A percentile compares a stretch with the other conserved stretches of the same genome.
Conservation (phyloP, 2,113 vertebrate genomes). For the Lichenostomus cassidix region DNA sequence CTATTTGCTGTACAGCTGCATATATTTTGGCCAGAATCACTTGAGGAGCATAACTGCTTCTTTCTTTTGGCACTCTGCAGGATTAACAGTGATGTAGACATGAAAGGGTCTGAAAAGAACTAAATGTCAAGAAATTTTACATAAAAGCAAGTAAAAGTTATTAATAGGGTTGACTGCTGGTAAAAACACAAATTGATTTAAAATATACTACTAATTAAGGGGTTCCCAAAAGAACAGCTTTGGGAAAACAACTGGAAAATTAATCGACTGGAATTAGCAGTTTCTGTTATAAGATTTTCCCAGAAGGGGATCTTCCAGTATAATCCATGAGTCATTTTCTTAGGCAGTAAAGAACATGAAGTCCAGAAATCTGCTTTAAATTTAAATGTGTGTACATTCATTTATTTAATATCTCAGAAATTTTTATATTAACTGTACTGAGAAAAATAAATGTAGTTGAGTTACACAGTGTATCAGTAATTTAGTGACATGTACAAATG, state of each 20-base stretch:
- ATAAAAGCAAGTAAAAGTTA: conserved; percentile 7
- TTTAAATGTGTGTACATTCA: background rate
- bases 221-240: background rate
- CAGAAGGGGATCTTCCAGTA: background rate
- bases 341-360: background rate
- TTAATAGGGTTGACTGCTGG: background rate
- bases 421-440: background rate
- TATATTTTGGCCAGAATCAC: background rate
- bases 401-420: background rate
- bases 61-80: background rate
- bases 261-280: conserved; percentile 21
- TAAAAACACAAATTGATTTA: conserved; percentile 2
- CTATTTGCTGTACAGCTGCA: background rate
- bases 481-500: background rate
- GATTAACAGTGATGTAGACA: background rate
- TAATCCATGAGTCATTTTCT: conserved; percentile 2
- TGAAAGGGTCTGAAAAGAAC: background rate
- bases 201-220: conserved; percentile 1
- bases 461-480: background rate
- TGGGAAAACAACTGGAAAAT: conserved; percentile 42
- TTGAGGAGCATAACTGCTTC: background rate
- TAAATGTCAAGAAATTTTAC: background rate
- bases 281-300: conserved; percentile 31
- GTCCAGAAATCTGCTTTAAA: background rate
- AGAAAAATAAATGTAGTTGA: background rate